Base-by-base conservation (phyloP, 2,888 invertebrate species). In the Hybos culiciformis region DNA sequence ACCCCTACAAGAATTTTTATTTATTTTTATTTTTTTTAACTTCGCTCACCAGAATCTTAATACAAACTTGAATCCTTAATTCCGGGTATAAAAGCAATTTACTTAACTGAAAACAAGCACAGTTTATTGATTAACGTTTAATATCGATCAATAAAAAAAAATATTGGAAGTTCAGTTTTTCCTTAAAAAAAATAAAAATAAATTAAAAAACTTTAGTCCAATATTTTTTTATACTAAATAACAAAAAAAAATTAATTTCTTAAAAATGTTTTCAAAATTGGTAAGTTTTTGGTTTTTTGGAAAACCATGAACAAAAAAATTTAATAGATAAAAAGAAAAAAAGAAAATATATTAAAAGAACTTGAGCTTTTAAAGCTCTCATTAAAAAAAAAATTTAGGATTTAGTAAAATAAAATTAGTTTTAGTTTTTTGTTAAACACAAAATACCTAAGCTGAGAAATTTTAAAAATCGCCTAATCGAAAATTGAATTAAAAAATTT, bases 231-330 rank as follows among this genome's bases (percentile, higher is more conserved):
- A 39, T 39, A 34, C 40, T 39, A 33, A 38, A 24, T 34, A 26
- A 37, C 26, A 29, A 20, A 37, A 29, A 20, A 14, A 37, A 19
- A 37, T 39, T 44, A 43, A 43, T 46, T 46, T 47, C 33, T 45
- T 32, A 53, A 59, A 56, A 53, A 66, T 66, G 65, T 62, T 64
- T 54, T 56, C 55, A 50, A 66, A 66, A 59, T 58, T 66, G 64
- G 65, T 66, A 58, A 65, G 65, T 59, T 32, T 34, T 17, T 29
- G n/a, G n/a, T n/a, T 32, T 4, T 17, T 9, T 40, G 32, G 41
- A 37, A 40, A 18, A 37, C 18, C 12, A 19, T 17, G 19, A 14
- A 34, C 4, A 15, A 4, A 11, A 8, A 19, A 8, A 19, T 18
- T 17, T 34, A 15, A 15, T 34, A 3, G 9, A 4, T 11, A 34